Evolutionary conservation across 2,888 invertebrate genomes (phyloP).

Genomic region (Cephonodes hylas): DNA sequence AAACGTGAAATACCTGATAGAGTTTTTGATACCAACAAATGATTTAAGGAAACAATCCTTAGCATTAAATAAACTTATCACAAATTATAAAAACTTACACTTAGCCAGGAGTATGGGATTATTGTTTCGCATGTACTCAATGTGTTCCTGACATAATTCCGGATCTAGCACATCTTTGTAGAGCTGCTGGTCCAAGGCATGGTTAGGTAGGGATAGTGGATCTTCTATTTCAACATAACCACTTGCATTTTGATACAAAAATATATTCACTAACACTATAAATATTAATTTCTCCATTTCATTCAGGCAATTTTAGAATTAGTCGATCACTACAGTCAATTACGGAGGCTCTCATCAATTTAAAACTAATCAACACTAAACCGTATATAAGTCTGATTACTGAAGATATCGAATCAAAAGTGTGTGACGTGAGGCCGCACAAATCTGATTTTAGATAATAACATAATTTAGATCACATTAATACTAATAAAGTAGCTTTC

Average conservation of each 20-base stretch:
- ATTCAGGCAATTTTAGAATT: background rate
- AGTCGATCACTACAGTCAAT: background rate
- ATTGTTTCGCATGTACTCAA: slow-evolving; percentile 42
- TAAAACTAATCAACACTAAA: background rate
- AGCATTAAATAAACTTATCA: background rate
- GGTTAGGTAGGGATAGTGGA: slow-evolving; percentile 28
- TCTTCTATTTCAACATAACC: slow-evolving; percentile 30
- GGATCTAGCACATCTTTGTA: slow-evolving; percentile 54
- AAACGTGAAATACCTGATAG: no score
- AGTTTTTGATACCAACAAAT: no score
- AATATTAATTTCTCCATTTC: background rate
- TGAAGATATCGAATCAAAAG: background rate
- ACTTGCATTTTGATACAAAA: slow-evolving; percentile 17
- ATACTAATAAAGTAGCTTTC: background rate
- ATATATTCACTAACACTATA: slow-evolving; percentile 14
- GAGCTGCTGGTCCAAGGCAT: slow-evolving; percentile 49
- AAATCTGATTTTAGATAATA: background rate
- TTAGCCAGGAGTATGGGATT: slow-evolving; percentile 34
- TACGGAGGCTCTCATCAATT: background rate
- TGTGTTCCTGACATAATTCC: slow-evolving; percentile 52
- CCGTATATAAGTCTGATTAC: background rate
- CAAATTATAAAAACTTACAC: slow-evolving; percentile 49
- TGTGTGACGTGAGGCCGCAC: background rate
- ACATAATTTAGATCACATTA: background rate
- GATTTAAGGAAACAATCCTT: no score